phyloP scores from a whole-genome alignment of 2,888 invertebrate species.

The Kuschelorhynchus macadamiae region DNA sequence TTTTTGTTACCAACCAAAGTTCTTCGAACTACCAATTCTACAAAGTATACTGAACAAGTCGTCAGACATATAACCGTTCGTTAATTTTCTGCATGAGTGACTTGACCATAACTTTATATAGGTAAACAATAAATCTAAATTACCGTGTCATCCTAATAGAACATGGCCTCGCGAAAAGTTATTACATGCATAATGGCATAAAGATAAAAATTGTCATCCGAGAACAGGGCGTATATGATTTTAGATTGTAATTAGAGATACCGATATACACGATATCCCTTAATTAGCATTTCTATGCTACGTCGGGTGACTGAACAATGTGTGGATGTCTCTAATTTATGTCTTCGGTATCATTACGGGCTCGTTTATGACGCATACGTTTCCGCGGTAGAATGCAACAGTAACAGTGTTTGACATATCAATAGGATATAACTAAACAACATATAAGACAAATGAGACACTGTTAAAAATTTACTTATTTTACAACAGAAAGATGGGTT shows the following conservation, averaged over 20 bases:
- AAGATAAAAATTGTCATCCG: slow-evolving; percentile 31
- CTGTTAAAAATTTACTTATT: too few species aligned
- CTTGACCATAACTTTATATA: neutral
- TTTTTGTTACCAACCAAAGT: too few species aligned
- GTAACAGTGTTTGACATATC: slow-evolving; percentile 8
- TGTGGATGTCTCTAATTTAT: neutral
- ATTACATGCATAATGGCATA: slow-evolving; percentile 10
- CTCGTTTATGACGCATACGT: too few species aligned
- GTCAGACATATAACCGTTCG: neutral
- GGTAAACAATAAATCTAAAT: slow-evolving; percentile 10
- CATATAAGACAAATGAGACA: too few species aligned
- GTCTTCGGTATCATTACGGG: too few species aligned
- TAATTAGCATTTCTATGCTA: neutral
- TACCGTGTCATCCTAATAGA: neutral
- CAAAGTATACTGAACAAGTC: too few species aligned
- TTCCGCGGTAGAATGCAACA: too few species aligned
- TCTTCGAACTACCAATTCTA: too few species aligned
- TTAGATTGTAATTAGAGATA: slow-evolving; percentile 22
- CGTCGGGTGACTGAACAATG: slow-evolving; percentile 1
- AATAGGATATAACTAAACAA: slow-evolving; percentile 3
- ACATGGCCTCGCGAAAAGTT: neutral
- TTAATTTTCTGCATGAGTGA: slow-evolving; percentile 1
- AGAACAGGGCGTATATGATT: slow-evolving; percentile 23
- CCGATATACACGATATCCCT: neutral
- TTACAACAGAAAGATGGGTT: too few species aligned